Percentiles rank a stretch among this genome's conserved stretches.
Evolutionary conservation across 2,797 vertebrate species (phyloP).

Genomic region (Microcaecilia unicolor): DNA sequence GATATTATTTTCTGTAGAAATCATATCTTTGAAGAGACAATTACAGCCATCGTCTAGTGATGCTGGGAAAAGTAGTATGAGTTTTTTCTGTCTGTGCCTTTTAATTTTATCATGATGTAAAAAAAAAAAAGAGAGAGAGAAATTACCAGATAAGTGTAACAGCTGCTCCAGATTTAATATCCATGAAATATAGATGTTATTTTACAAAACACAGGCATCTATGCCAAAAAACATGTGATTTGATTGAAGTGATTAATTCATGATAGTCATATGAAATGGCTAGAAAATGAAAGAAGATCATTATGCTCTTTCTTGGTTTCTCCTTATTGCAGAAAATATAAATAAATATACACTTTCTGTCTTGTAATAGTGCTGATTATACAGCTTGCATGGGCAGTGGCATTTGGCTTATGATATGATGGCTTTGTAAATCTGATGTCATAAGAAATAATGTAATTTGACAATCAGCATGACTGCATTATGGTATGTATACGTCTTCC

Average conservation of each 20-base stretch:
- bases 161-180: constrained; percentile 55
- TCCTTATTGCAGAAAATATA: too few species aligned
- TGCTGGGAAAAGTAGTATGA: constrained; percentile 27
- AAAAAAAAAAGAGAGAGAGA: too few species aligned
- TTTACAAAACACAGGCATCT: constrained; percentile 52
- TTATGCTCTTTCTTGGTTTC: too few species aligned
- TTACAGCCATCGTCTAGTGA: constrained; percentile 24
- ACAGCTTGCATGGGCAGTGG: too few species aligned
- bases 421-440: neutral
- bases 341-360: too few species aligned
- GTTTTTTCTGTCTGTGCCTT: constrained; percentile 31
- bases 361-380: too few species aligned
- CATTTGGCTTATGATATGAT: neutral
- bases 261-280: too few species aligned
- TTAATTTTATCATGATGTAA: constrained; percentile 52
- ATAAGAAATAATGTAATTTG: constrained; percentile 4
- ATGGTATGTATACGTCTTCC: too few species aligned
- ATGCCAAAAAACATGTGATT: too few species aligned
- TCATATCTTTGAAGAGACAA: constrained; percentile 26
- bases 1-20: constrained; percentile 19
- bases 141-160: constrained; percentile 43
- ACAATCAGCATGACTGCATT: neutral
- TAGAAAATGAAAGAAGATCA: too few species aligned
- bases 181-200: constrained; percentile 55
- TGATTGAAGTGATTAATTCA: too few species aligned